These are phyloP conservation scores for Netelia melanura DNA, from an alignment of 2,888 invertebrate genomes.

Conservation along the genomic window DNA sequence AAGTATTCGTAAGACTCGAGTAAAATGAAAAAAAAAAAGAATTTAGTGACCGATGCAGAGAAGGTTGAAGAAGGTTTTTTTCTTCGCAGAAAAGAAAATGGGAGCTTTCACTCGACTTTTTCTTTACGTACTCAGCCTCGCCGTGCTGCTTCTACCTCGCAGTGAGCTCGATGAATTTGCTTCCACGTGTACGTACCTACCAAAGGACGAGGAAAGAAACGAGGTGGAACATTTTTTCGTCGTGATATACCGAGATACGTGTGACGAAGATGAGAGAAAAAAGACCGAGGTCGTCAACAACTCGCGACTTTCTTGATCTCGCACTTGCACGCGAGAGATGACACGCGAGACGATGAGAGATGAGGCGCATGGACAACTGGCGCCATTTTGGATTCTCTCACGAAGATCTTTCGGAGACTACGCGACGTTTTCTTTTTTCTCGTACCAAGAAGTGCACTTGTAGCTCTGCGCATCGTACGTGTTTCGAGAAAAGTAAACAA, in stretches of 20 bases:
- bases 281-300: background rate
- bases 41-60: constrained; percentile 5
- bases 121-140: constrained; percentile 5
- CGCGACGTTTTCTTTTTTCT: constrained; percentile 1
- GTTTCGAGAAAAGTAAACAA: constrained; percentile 18
- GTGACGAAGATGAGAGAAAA: background rate
- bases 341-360: constrained; percentile 6
- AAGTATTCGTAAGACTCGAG: constrained; percentile 28
- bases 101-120: constrained; percentile 24
- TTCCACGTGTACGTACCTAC: too few species aligned
- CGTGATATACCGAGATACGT: background rate
- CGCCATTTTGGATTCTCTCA: constrained; percentile 33
- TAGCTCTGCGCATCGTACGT: background rate
- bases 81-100: constrained; percentile 23
- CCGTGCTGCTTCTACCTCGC: background rate
- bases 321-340: background rate
- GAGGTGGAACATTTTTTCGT: background rate
- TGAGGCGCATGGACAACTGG: constrained; percentile 33
- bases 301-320: background rate
- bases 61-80: constrained; percentile 18
- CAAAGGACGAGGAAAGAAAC: background rate
- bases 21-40: background rate
- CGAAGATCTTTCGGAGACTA: constrained; percentile 11
- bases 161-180: background rate
- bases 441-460: constrained; percentile 4